These are phyloP conservation scores for Scaptomyza cyrtandrae DNA, from an alignment of 2,888 invertebrate genomes.

Conservation along the genomic window DNA sequence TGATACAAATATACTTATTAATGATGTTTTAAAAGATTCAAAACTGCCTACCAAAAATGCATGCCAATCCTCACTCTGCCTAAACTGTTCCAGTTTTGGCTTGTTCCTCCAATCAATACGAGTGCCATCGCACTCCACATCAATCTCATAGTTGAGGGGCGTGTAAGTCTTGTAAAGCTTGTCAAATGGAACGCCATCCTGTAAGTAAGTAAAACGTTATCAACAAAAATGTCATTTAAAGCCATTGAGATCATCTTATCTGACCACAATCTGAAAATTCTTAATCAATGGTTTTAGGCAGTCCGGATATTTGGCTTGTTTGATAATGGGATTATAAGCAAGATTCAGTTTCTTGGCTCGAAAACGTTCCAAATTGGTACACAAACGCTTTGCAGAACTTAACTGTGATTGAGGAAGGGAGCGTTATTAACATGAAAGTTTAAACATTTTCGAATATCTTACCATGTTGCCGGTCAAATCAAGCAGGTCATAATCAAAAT, in stretches of 20 bases:
- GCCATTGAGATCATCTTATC: not conserved
- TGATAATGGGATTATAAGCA: slow-evolving; percentile 76
- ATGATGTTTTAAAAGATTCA: not conserved
- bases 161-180: slow-evolving; percentile 74
- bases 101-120: slow-evolving; percentile 69
- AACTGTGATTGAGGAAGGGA: slow-evolving; percentile 43
- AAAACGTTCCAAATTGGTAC: slow-evolving; percentile 68
- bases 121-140: slow-evolving; percentile 61
- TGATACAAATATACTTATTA: not conserved
- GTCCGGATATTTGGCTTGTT: slow-evolving; percentile 72
- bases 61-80: slow-evolving; percentile 80
- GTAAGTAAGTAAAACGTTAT: not conserved
- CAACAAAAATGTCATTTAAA: not conserved
- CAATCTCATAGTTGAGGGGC: slow-evolving; percentile 69
- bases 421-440: not conserved
- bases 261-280: slow-evolving; percentile 77
- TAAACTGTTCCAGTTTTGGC: slow-evolving; percentile 58
- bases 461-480: slow-evolving; percentile 78
- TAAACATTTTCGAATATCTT: not conserved
- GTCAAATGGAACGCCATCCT: slow-evolving; percentile 79
- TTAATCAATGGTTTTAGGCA: slow-evolving; percentile 68
- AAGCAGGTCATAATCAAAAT: slow-evolving; percentile 70
- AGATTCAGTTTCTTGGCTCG: slow-evolving; percentile 73
- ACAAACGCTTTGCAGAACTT: slow-evolving; percentile 65
- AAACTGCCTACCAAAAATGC: slow-evolving; percentile 68